Evolutionary conservation across 2,888 invertebrate genomes (phyloP), one percentile per base, ranked within the genome.

Genomic region (Eulithis testata): DNA sequence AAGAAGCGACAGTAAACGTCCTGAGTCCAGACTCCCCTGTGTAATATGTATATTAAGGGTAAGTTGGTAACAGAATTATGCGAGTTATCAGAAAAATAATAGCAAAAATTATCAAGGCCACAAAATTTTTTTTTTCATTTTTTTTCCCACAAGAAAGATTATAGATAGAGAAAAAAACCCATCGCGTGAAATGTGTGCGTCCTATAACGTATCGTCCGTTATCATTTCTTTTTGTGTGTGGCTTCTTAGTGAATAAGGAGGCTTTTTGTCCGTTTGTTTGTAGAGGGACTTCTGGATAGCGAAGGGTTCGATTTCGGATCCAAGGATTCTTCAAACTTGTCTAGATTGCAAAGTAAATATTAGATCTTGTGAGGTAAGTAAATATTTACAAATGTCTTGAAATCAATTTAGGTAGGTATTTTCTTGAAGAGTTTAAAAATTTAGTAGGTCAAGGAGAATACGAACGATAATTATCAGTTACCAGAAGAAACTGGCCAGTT

Each of bases 331-430:
- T 51, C 60, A 58, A 67, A 67, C 63, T 67, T 58, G 57, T 59
- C 60, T 60, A 49, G 63, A 63, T 67, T 61, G 67, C 60, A 63
- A 67, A 60, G 69, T 69, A 62, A 70, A 71, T 69, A 71, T 69
- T 63, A 50, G 63, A 60, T 53, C 31, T 49, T 37, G 21, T 37
- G 21, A 36, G 49, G 69, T 56, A 54, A 60, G 69, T 60, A 43
- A 65, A 63, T 63, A 67, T 67, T 67, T 67, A 49, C 52, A 40
- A 65, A 60, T 9, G 12, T n/a, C 51, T 54, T 45, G 51, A 31
- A 37, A 27, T 40, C 5, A 14, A 14, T 53, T 57, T 49, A 43
- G 52, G 47, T 49, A 43, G 52, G 47, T 56, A 61, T 31, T 43
- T 54, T 36, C n/a, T 36, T 27, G 21, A 11, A 11, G 54, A 54